phyloP scores from a whole-genome alignment of 2,113 vertebrate species.

The Poicephalus gulielmi region DNA sequence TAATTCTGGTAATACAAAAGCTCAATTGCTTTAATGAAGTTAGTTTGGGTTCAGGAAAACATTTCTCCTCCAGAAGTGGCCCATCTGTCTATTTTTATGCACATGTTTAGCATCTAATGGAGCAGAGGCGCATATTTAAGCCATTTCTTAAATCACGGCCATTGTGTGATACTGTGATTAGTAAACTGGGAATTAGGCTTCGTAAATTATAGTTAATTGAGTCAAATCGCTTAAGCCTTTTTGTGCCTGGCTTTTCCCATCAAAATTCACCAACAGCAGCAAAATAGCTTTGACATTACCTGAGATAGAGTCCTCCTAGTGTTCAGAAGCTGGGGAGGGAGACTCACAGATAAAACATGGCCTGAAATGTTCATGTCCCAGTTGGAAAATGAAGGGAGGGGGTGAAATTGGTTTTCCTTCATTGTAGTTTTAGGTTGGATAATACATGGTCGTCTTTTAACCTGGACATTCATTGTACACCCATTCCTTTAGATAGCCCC shows the following conservation, averaged over 20 bases:
- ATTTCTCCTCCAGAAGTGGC: neutral
- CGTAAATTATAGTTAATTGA: constrained; percentile 22
- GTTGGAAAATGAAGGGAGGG: neutral
- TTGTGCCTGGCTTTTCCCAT: constrained; percentile 18
- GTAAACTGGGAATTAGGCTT: constrained; percentile 32
- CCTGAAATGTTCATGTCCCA: neutral
- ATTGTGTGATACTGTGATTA: constrained; percentile 14
- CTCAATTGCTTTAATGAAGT: neutral
- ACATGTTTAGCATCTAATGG: neutral
- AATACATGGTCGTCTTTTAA: neutral
- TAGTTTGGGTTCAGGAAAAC: neutral
- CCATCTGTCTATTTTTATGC: neutral
- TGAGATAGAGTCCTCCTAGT: neutral
- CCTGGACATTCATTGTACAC: neutral
- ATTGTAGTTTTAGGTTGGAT: neutral
- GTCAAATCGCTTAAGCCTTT: neutral
- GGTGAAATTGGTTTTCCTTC: neutral
- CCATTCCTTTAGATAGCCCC: neutral
- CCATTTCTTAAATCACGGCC: constrained; percentile 8
- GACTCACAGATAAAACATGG: neutral
- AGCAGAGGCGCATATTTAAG: neutral
- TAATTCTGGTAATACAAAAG: neutral
- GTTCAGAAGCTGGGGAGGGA: neutral
- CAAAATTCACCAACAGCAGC: neutral
- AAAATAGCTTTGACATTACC: neutral